These are phyloP conservation scores for Hypena proboscidalis DNA, from an alignment of 2,888 invertebrate genomes.

Conservation along the genomic window DNA sequence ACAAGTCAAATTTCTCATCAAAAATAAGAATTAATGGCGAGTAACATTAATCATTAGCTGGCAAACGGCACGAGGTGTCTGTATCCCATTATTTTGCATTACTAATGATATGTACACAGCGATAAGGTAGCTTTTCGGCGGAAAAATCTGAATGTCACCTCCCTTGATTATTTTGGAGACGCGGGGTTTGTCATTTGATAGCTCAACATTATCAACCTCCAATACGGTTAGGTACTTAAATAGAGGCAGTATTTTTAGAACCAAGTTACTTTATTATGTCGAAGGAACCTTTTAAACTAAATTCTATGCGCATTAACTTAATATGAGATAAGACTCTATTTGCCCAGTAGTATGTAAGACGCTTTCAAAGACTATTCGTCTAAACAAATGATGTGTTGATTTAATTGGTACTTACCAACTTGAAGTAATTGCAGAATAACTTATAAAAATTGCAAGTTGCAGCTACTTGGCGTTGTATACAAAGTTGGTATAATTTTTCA, in stretches of 20 bases:
- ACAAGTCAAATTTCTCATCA: slow-evolving; percentile 85
- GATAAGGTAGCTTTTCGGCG: slow-evolving; percentile 75
- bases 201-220: slow-evolving; percentile 4
- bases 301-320: too few species aligned
- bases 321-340: too few species aligned
- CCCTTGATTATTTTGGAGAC: slow-evolving; percentile 56
- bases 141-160: slow-evolving; percentile 74
- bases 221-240: slow-evolving; percentile 6
- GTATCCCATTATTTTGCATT: slow-evolving; percentile 85
- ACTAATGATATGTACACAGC: slow-evolving; percentile 83
- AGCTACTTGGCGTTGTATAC: slow-evolving; percentile 6
- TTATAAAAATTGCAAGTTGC: too few species aligned
- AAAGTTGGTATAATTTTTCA: slow-evolving; percentile 3
- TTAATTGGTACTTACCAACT: too few species aligned
- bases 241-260: too few species aligned
- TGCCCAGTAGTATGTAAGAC: too few species aligned
- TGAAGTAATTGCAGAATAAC: too few species aligned
- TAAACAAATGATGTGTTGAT: too few species aligned
- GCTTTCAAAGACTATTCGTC: too few species aligned
- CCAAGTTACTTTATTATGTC: too few species aligned
- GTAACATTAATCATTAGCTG: slow-evolving; percentile 82
- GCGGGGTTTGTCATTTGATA: slow-evolving; percentile 26
- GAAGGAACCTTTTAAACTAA: too few species aligned
- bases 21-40: slow-evolving; percentile 85
- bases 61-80: slow-evolving; percentile 85